A percentile compares a stretch with the other conserved stretches of the same genome.
Conservation (phyloP, 2,888 invertebrate genomes). For the Oxystoma pomonae region DNA sequence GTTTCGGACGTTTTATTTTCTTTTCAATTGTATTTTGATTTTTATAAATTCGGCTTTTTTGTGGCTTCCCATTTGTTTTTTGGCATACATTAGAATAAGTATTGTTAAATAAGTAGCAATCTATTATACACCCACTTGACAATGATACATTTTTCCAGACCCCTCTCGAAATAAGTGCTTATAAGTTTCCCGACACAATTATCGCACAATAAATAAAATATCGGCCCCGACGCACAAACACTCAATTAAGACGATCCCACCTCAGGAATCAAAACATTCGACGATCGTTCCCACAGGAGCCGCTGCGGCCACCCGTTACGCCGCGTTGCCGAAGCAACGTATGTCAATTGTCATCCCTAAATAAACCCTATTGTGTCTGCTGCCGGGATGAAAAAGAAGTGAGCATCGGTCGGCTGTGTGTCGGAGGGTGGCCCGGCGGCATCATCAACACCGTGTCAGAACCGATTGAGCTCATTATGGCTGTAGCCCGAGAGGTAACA, state of each 20-base stretch:
- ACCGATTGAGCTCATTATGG: background rate
- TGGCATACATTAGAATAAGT: too few relatives aligned
- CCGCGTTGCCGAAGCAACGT: conserved; percentile 43
- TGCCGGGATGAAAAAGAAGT: conserved; percentile 41
- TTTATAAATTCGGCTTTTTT: too few relatives aligned
- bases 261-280: conserved; percentile 39
- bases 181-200: too few relatives aligned
- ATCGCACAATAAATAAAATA: background rate
- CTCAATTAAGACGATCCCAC: conserved; percentile 29
- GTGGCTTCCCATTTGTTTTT: too few relatives aligned
- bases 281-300: conserved; percentile 39
- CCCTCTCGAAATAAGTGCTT: too few relatives aligned
- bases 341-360: conserved; percentile 48
- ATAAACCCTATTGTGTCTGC: conserved; percentile 43
- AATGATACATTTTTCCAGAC: too few relatives aligned
- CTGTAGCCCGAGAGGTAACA: background rate
- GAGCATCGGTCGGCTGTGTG: conserved; percentile 43
- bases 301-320: conserved; percentile 32
- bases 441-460: background rate
- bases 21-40: too few relatives aligned
- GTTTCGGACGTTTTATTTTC: too few relatives aligned
- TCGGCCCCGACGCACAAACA: background rate
- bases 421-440: conserved; percentile 14
- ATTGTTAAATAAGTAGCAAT: too few relatives aligned
- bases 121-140: too few relatives aligned